These are phyloP conservation scores for Paralinhomoeus sp. DNA, from an alignment of 2,888 invertebrate species.

Conservation along the genomic window DNA sequence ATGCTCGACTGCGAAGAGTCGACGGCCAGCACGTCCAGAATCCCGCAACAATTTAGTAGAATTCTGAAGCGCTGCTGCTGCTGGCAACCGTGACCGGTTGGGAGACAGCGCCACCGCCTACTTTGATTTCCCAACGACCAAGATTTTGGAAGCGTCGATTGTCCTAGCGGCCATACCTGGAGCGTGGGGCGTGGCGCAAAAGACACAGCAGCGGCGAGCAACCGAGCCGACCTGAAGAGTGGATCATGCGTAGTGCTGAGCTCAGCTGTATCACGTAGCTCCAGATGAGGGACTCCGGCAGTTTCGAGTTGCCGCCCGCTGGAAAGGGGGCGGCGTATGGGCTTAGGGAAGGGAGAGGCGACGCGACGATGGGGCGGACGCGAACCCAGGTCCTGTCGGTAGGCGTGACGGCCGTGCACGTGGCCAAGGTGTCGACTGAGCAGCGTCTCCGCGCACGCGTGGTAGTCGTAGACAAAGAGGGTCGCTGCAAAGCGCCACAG, in stretches of 20 bases:
- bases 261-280: slow-evolving; percentile 81
- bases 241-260: slow-evolving; percentile 69
- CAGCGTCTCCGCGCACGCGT: slow-evolving; percentile 67
- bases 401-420: neutral
- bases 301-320: no score
- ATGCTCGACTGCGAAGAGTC: slow-evolving; percentile 9
- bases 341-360: no score
- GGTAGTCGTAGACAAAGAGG: slow-evolving; percentile 84
- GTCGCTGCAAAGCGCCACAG: slow-evolving; percentile 41
- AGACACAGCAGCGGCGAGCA: no score
- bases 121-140: slow-evolving; percentile 23
- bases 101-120: neutral
- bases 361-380: slow-evolving; percentile 4
- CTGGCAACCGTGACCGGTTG: neutral
- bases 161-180: slow-evolving; percentile 52
- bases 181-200: slow-evolving; percentile 47
- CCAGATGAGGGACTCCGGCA: slow-evolving; percentile 81
- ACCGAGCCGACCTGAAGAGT: slow-evolving; percentile 39
- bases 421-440: slow-evolving; percentile 52
- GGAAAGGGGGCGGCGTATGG: no score
- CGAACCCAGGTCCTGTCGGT: neutral
- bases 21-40: slow-evolving; percentile 51
- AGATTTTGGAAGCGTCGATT: slow-evolving; percentile 71
- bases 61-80: slow-evolving; percentile 32
- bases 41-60: slow-evolving; percentile 54